Base-by-base conservation (phyloP, 2,888 invertebrate species). In the Polydrusus pterygomalis region DNA sequence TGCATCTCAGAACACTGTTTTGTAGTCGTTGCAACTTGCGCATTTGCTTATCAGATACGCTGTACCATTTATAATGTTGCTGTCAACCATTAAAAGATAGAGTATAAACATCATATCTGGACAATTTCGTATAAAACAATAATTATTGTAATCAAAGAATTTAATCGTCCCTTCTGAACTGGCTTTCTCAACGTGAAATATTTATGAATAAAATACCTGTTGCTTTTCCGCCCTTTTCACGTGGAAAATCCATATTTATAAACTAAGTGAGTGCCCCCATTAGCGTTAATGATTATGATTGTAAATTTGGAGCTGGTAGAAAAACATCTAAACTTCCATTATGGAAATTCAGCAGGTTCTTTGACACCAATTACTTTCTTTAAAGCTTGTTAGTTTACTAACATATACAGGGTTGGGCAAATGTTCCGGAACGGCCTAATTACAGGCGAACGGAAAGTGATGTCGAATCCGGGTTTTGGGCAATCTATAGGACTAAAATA, bases 171-270 rank as follows among this genome's bases (percentile, higher is more conserved):
- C 47, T 47, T 8, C 9, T 47, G 17, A 15, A 6, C 47, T 15
- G 17, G 47, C n/a, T 47, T 47, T 47, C 47, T 3, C n/a, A 15
- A n/a, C 2, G 17, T 15, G n/a, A 47, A 47, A 15, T 47, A 47
- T 17, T 2, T 17, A 47, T 17, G 15, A 47, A 47, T 47, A 47
- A 47, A 17, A 43, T 15, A 47, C 47, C 47, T 51, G 51, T 51
- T 51, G 51, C 20, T 30, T 54, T 49, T 30, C 25, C 25, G 54
- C n/a, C 25, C 7, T 54, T 54, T 54, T 51, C 18, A 51, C 51
- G 20, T 47, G 9, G 17, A 51, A 54, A 25, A 54, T 54, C 30
- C 54, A 54, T 54, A 54, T 54, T 54, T 54, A 54, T 54, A 30
- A 30, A 54, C 54, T 30, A 54, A 54, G 54, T 13, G 13, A 54